A percentile compares a stretch with the other conserved stretches of the same genome.
Conservation (phyloP, 2,113 vertebrate species). For the Seriola dumerili region DNA sequence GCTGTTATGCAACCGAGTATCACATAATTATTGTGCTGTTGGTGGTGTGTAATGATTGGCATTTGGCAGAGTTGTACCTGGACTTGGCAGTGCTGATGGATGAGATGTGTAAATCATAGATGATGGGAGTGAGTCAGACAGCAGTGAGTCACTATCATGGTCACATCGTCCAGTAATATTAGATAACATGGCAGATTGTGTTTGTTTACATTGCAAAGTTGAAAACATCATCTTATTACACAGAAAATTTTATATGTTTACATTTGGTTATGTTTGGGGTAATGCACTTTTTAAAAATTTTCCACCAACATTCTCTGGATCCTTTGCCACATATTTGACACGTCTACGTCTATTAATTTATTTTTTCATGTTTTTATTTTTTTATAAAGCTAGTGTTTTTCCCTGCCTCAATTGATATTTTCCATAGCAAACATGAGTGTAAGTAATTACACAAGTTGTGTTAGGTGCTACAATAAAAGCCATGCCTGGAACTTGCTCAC, state of each 20-base stretch:
- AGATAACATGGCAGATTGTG: conserved; percentile 49
- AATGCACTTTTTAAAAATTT: background rate
- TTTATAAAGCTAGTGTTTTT: background rate
- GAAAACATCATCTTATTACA: background rate
- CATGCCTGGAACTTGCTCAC: background rate
- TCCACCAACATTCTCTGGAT: background rate
- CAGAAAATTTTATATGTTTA: conserved; percentile 3
- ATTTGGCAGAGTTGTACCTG: conserved; percentile 6
- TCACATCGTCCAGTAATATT: conserved; percentile 35
- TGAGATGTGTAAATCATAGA: conserved; percentile 32
- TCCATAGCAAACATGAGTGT: background rate
- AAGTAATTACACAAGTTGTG: background rate
- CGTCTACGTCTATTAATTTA: background rate
- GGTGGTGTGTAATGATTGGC: background rate
- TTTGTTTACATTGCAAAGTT: conserved; percentile 27
- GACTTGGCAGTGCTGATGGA: conserved; percentile 26
- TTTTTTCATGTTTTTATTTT: background rate
- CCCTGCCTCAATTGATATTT: background rate
- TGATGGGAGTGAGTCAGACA: conserved; percentile 46
- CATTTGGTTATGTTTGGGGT: background rate
- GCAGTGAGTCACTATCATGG: conserved; percentile 31
- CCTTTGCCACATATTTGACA: background rate
- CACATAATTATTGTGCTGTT: conserved; percentile 24
- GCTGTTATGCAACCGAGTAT: background rate
- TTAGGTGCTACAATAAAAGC: background rate